phyloP scores from a whole-genome alignment of 1,140 invertebrate genomes.

The Anthonomus grandis region DNA sequence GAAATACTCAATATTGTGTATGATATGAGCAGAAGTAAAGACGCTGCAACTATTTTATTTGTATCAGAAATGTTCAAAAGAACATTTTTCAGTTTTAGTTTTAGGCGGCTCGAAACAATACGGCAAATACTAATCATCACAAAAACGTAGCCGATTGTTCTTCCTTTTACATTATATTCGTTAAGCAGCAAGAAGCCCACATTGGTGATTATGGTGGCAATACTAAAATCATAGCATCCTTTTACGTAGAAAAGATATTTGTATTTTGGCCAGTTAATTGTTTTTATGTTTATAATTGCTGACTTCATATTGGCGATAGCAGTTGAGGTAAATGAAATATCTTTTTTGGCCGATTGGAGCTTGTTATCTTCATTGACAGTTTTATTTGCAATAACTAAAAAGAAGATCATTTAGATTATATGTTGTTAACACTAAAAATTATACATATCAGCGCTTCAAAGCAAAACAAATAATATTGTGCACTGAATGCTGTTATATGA shows the following conservation, averaged over 20 bases:
- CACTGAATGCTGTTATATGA: too few species aligned
- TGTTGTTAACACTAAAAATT: too few species aligned
- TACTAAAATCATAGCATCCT: slow-evolving; percentile 14
- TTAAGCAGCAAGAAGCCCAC: slow-evolving; percentile 7
- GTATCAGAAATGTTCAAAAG: slow-evolving; percentile 24
- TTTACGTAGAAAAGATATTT: slow-evolving; percentile 19
- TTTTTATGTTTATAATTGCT: slow-evolving; percentile 17
- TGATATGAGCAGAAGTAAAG: slow-evolving; percentile 9
- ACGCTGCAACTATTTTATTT: slow-evolving; percentile 17
- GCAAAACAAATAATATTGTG: too few species aligned
- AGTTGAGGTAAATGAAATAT: slow-evolving; percentile 3
- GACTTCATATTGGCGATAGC: slow-evolving; percentile 9
- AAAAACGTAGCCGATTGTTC: slow-evolving; percentile 24
- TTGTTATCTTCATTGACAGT: slow-evolving; percentile 2
- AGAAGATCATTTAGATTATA: too few species aligned
- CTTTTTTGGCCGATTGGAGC: not conserved
- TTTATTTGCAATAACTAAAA: slow-evolving; percentile 21
- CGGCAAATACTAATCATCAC: slow-evolving; percentile 11
- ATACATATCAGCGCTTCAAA: too few species aligned
- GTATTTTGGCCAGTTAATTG: slow-evolving; percentile 20
- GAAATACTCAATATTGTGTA: slow-evolving; percentile 25
- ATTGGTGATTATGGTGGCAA: slow-evolving; percentile 12
- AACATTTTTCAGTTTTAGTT: slow-evolving; percentile 12
- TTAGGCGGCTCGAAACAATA: slow-evolving; percentile 12
- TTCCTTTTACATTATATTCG: slow-evolving; percentile 15